Conservation (phyloP, 2,797 vertebrate species). For the Tragopan temminckii region DNA sequence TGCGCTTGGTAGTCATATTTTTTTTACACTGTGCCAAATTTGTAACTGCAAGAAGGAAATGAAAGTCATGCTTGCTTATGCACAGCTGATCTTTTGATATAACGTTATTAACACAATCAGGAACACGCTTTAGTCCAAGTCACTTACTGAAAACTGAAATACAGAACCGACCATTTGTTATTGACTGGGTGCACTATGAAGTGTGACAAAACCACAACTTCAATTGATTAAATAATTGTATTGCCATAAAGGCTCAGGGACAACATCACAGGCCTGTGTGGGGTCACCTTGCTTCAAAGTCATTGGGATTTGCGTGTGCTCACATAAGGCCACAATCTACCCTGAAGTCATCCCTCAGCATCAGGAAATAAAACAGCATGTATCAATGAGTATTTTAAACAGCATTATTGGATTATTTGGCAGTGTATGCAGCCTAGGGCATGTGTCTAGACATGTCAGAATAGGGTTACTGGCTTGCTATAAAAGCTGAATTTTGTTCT, state of each 20-base stretch:
- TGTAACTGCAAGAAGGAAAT: neutral
- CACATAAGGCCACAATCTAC: constrained; percentile 9
- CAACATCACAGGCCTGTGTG: neutral
- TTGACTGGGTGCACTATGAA: constrained; percentile 12
- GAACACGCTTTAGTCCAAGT: neutral
- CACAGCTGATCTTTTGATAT: neutral
- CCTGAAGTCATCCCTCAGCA: constrained; percentile 43
- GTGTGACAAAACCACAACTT: constrained; percentile 4
- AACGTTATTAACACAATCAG: neutral
- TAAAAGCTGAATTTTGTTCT: neutral
- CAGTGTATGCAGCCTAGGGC: neutral
- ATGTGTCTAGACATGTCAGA: constrained; percentile 1
- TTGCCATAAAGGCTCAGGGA: constrained; percentile 29
- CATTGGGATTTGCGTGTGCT: constrained; percentile 31
- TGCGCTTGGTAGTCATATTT: neutral
- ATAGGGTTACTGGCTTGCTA: neutral
- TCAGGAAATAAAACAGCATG: constrained; percentile 45
- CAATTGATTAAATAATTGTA: constrained; percentile 63
- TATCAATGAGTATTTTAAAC: constrained; percentile 56
- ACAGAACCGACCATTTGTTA: constrained; percentile 35
- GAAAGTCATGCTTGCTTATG: neutral
- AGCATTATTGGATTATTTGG: constrained; percentile 38
- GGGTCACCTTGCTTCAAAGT: constrained; percentile 58
- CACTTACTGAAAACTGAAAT: constrained; percentile 19
- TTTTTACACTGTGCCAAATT: neutral